Conservation (phyloP, 2,113 vertebrate species). For the Bolborhynchus lineola region DNA sequence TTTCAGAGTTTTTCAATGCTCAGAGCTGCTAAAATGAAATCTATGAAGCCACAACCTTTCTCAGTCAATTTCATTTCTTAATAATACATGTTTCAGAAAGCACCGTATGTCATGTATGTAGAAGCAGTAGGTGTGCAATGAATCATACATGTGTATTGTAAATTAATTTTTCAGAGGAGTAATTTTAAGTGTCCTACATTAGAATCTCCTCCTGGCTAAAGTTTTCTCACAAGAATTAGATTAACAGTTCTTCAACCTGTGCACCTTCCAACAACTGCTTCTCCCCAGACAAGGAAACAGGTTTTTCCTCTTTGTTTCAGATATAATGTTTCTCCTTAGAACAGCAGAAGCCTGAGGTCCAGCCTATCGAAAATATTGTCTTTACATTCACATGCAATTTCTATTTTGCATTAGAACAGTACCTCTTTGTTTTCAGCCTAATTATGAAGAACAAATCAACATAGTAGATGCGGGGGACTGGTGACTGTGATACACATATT, state of each 20-base stretch:
- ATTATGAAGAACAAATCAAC: neutral
- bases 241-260: neutral
- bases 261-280: neutral
- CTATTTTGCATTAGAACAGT: neutral
- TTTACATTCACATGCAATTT: neutral
- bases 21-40: neutral
- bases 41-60: neutral
- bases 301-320: neutral
- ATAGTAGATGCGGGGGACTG: neutral
- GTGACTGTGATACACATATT: neutral
- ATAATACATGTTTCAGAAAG: neutral
- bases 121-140: neutral
- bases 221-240: neutral
- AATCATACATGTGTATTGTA: neutral
- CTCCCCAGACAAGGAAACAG: neutral
- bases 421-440: neutral
- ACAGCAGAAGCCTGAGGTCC: neutral
- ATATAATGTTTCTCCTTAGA: neutral
- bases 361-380: neutral
- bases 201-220: neutral
- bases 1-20: neutral
- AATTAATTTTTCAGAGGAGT: neutral
- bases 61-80: neutral
- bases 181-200: constrained; percentile 2
- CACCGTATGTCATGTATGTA: neutral